phyloP scores from a whole-genome alignment of 2,797 vertebrate species.

The Cyprinodon diabolis region DNA sequence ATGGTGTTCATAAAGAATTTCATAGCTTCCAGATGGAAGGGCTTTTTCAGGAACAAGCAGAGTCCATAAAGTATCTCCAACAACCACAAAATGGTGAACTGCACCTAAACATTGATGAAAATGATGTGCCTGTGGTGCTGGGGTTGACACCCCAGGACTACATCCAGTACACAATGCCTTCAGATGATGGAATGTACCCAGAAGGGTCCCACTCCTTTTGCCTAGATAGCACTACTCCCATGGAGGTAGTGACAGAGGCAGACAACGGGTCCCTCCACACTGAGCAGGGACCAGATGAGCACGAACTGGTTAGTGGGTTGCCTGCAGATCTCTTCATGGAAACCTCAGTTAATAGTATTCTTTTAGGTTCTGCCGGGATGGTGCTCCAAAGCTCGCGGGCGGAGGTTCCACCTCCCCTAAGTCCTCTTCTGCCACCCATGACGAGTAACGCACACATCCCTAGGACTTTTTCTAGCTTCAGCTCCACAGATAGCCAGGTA shows the following conservation, averaged over 20 bases:
- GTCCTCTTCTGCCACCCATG: conserved; percentile 92
- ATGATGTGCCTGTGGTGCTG: conserved; percentile 94
- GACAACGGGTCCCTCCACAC: conserved; percentile 82
- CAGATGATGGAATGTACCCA: conserved; percentile 97
- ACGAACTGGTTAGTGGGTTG: conserved; percentile 82
- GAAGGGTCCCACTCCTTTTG: conserved; percentile 92
- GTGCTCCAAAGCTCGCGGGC: conserved; percentile 89
- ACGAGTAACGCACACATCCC: conserved; percentile 85
- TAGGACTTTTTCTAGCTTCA: conserved; percentile 88
- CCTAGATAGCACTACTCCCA: conserved; percentile 91
- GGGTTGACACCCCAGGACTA: conserved; percentile 98
- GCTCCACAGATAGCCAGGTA: conserved; percentile 86
- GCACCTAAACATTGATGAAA: conserved; percentile 93
- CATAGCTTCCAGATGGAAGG: conserved; percentile 90
- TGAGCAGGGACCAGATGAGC: conserved; percentile 85
- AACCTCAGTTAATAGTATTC: conserved; percentile 86
- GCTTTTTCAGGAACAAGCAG: conserved; percentile 87
- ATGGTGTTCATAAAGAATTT: conserved; percentile 93
- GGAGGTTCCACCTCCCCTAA: conserved; percentile 86
- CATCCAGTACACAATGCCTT: conserved; percentile 99
- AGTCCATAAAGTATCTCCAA: conserved; percentile 85
- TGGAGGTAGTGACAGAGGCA: conserved; percentile 91
- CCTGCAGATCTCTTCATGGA: conserved; percentile 92
- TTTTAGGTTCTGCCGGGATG: conserved; percentile 87
- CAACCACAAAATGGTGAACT: conserved; percentile 88